phyloP scores from a whole-genome alignment of 2,113 vertebrate species.

The Chloebia gouldiae region DNA sequence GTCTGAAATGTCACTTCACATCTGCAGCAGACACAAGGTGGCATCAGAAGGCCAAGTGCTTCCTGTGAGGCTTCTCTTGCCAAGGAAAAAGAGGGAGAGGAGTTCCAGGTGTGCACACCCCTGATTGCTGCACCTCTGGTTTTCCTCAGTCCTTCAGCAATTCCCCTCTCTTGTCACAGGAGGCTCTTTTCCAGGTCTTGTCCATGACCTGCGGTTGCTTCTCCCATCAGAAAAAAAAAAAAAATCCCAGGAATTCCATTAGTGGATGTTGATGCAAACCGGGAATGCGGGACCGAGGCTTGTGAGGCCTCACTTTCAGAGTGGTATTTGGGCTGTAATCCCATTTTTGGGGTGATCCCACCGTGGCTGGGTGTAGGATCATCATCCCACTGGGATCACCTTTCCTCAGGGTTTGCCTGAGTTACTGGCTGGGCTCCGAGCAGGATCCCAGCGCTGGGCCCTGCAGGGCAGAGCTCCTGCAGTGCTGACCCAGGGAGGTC shows the following conservation, averaged over 20 bases:
- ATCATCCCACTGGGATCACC: background rate
- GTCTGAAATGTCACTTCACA: background rate
- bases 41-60: background rate
- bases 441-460: background rate
- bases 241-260: background rate
- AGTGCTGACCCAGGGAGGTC: background rate
- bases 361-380: background rate
- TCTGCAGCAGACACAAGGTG: background rate
- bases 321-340: accelerated
- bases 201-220: background rate
- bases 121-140: background rate
- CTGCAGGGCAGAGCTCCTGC: background rate
- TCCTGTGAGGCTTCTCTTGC: background rate
- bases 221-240: background rate
- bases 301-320: background rate
- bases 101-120: accelerated
- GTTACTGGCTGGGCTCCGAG: accelerated
- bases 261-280: background rate
- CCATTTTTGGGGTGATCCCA: background rate
- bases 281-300: background rate
- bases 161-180: background rate
- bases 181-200: background rate
- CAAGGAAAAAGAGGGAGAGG: background rate
- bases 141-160: background rate
- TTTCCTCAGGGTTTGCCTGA: background rate